Base-by-base conservation (phyloP, 2,113 vertebrate species). In the Rhea americana region DNA sequence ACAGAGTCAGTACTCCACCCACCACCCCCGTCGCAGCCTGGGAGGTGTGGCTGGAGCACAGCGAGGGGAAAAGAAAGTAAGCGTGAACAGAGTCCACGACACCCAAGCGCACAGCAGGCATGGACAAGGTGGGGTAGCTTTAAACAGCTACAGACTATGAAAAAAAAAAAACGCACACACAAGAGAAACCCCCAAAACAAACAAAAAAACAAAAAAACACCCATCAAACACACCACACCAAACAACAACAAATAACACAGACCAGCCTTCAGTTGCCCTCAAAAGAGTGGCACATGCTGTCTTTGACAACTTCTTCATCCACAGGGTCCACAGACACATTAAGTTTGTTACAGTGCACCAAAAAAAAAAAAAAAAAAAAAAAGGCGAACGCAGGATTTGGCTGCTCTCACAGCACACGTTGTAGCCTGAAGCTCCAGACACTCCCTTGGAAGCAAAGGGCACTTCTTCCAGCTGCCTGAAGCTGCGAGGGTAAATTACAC, bases 11-110 rank as follows among this genome's bases (percentile, higher is more conserved):
- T 48, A 56, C 56, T 35, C 39, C 68, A 89, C 78, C 62, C 71
- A 77, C 58, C 26, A 39, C 80, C 80, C 53, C 35, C 35, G 35
- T 35, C 66, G 7, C 28, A 18, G 72, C 79, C 25, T 6, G 37
- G 15, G 24, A 51, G 61, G 21, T 16, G 61, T 13, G 47, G 24
- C 45, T 43, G 32, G 30, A 75, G 47, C 28, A 43, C 18, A 19
- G 41, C 12, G 2, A 65, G 70, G 26, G 25, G 21, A 72, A 39
- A 26, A 66, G 9, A 35, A n/a, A 24, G 7, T 11, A 41, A 70
- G 30, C 30, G 15, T 0, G 4, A 39, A 18, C 63, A 74, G 45
- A 41, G 7, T 3, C 12, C 21, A 35, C 26, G 37, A 17, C 20
- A 0, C 24, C 10, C 41, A 30, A 13, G 12, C 0, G 14, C 43